Evolutionary conservation across 2,888 invertebrate species (phyloP).

Genomic region (Sialis lutaria): DNA sequence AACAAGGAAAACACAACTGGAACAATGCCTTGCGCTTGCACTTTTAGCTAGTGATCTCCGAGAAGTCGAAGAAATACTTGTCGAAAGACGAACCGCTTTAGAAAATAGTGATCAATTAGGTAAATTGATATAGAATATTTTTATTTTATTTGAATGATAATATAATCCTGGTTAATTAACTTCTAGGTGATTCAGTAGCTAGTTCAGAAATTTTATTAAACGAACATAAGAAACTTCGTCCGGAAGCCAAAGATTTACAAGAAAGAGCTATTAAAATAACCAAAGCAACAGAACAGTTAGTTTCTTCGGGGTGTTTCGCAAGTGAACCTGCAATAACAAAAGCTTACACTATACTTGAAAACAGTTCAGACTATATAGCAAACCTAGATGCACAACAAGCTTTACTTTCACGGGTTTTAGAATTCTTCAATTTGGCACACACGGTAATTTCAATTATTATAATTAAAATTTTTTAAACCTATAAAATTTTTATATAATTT

Average conservation of each 20-base stretch:
- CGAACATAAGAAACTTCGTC: conserved; percentile 48
- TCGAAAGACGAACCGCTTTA: conserved; percentile 34
- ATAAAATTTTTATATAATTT: conserved; percentile 8
- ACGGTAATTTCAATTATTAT: background rate
- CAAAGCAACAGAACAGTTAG: conserved; percentile 58
- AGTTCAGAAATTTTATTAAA: conserved; percentile 48
- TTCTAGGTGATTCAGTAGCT: conserved; percentile 48
- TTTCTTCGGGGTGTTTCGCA: conserved; percentile 49
- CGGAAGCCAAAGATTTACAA: conserved; percentile 53
- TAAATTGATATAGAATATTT: conserved; percentile 9
- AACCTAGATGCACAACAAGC: conserved; percentile 51
- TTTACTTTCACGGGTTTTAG: conserved; percentile 45
- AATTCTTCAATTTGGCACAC: conserved; percentile 51
- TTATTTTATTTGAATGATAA: background rate
- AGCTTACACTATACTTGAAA: conserved; percentile 45
- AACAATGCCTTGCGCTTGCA: conserved; percentile 59
- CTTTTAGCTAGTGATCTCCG: conserved; percentile 53
- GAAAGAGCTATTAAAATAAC: conserved; percentile 61
- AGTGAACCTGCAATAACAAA: conserved; percentile 48
- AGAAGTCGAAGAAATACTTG: conserved; percentile 40
- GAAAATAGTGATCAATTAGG: conserved; percentile 39
- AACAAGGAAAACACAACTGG: conserved; percentile 53
- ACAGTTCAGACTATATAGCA: conserved; percentile 50
- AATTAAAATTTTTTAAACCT: background rate
- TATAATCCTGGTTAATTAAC: background rate